phyloP scores from a whole-genome alignment of 2,797 vertebrate species.

The Florisuga fusca region DNA sequence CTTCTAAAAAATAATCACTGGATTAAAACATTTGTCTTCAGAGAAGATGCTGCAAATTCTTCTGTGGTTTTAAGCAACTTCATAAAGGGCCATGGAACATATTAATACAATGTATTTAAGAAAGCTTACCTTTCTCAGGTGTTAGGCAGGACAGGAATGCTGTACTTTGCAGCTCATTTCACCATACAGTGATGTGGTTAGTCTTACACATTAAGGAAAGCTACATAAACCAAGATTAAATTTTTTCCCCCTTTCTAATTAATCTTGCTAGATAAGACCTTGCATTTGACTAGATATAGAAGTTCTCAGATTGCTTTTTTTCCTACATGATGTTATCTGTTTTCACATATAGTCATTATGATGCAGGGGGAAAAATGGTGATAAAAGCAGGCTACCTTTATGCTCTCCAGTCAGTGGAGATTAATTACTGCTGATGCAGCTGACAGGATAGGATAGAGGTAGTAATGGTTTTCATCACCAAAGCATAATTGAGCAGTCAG shows the following conservation, averaged over 20 bases:
- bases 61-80: background rate
- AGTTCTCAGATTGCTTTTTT: background rate
- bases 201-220: background rate
- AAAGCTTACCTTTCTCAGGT: background rate
- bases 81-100: background rate
- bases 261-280: background rate
- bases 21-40: background rate
- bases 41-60: background rate
- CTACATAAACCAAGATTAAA: background rate
- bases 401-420: background rate
- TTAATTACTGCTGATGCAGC: conserved; percentile 14
- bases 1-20: background rate
- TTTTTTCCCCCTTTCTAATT: background rate
- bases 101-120: background rate
- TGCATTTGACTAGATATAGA: background rate
- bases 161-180: background rate
- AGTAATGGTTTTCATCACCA: conserved; percentile 2
- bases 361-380: background rate
- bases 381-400: conserved; percentile 6
- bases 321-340: background rate
- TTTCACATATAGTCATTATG: background rate
- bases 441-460: background rate
- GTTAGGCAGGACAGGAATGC: background rate
- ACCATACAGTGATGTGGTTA: rapidly evolving
- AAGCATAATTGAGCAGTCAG: background rate